Conservation (phyloP, 2,797 vertebrate species). For the Argyrosomus regius region DNA sequence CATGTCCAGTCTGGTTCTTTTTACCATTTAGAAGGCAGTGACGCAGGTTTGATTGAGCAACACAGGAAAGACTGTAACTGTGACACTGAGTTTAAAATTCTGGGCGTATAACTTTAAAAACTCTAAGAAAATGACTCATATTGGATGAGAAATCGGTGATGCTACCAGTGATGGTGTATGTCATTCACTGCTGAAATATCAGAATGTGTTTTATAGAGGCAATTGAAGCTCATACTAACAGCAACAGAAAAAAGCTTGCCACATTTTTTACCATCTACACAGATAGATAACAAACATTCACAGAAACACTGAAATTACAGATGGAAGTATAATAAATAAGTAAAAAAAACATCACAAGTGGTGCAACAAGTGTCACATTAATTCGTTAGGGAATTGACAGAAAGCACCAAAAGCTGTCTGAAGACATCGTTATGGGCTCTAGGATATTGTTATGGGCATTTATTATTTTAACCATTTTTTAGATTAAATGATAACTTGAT, state of each 20-base stretch:
- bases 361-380: too few species aligned
- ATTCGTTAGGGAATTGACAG: neutral
- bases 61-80: neutral
- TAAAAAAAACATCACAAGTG: neutral
- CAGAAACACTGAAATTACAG: neutral
- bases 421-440: neutral
- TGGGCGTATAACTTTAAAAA: neutral
- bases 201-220: neutral
- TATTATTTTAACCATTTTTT: too few species aligned
- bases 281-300: neutral
- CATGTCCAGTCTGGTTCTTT: neutral
- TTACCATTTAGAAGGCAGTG: neutral
- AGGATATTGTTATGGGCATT: neutral
- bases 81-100: neutral
- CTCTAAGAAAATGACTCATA: neutral
- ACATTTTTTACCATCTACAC: neutral
- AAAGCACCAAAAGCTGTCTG: neutral
- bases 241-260: neutral
- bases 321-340: too few species aligned
- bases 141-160: neutral
- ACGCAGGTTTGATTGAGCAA: constrained; percentile 30
- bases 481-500: too few species aligned
- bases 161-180: too few species aligned
- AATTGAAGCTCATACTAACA: too few species aligned
- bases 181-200: neutral